Evolutionary conservation across 64 coral and sea anemone species (phyloP), one percentile per base, ranked within the genome.

Genomic region (Montipora foliosa): DNA sequence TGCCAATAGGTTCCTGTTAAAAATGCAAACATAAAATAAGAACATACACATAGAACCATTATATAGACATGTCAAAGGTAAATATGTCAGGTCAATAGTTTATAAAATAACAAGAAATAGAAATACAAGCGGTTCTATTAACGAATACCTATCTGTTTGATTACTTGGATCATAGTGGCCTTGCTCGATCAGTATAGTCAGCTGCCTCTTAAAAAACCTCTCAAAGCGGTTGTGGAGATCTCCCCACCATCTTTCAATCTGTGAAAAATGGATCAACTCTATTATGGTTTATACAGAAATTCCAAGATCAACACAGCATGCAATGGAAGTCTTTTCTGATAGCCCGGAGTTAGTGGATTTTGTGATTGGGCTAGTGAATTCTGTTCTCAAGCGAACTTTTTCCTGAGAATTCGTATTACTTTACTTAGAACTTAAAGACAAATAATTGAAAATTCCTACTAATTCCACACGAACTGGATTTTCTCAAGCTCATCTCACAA

Each of bases 141-240:
- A 69, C 13, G 67, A 69, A 69, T 64, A 64, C 61, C 87, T 8
- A 62, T 81, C 17, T 76, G 87, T 93, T 93, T 87, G 57, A 88
- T 64, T 64, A 16, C 61, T 64, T 64, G 61, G 61, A 64, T 64
- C 61, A 64, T 64, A 95, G 79, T 90, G 93, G 16, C 93, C 88
- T 73, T 90, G 87, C 47, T 95, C 88, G 19, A 90, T 22, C 46
- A 94, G 74, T 61, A 95, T 95, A 64, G 61, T 64, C 61, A 64
- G 61, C 61, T 64, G 61, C 14, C 61, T 64, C 61, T 64, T 64
- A 16, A 64, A 64, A 64, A 64, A 64, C 14, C 61, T 64, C 13
- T 64, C 61, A 64, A 64, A 64, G 9, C 61, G 61, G 61, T 64
- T 12, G 61, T 64, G 61, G 61, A 64, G 61, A 16, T 64, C 61